Evolutionary conservation across 2,113 vertebrate genomes (phyloP), one percentile per base, ranked within the genome.

Genomic region (Oryzias javanicus): DNA sequence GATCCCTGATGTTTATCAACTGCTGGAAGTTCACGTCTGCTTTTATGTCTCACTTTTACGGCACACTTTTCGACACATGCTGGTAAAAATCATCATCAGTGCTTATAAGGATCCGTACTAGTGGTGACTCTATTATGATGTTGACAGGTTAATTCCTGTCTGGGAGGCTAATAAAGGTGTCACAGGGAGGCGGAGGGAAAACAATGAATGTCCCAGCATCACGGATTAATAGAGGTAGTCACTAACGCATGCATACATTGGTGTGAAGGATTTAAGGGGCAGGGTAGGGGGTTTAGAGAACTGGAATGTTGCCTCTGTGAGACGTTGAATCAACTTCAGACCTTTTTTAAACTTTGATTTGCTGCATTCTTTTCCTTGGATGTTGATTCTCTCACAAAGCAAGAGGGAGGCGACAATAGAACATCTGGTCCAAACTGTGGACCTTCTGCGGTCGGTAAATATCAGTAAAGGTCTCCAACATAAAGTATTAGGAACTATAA

Each of bases 141-240:
- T 57, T 20, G 40, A 24, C 42, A 62, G 60, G 42, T 18, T 78
- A 85, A 85, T 70, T 59, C 68, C 69, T 49, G 64, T 70, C 48
- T 64, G 50, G 49, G 24, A 48, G 45, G 6, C 45, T 65, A 83
- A 88, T 89, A 67, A 89, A 86, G 82, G 85, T 85, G 80, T 89
- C 87, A 88, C 56, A 73, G 65, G 71, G 42, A 72, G 72, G 54
- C 55, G 45, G 52, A 22, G 25, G 42, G 53, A 59, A 77, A 84
- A 86, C 75, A 44, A 68, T 78, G 67, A 81, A 80, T 76, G 69
- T 66, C 81, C 63, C 40, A 58, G 81, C 69, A 67, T 80, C 70
- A 80, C 55, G 40, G 83, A 87, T 87, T 88, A 81, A 80, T 46
- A 66, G 14, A 67, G 29, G 56, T 49, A 63, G 7, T 49, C 52